Base-by-base conservation (phyloP, 1,140 invertebrate genomes). In the Episyrphus balteatus region DNA sequence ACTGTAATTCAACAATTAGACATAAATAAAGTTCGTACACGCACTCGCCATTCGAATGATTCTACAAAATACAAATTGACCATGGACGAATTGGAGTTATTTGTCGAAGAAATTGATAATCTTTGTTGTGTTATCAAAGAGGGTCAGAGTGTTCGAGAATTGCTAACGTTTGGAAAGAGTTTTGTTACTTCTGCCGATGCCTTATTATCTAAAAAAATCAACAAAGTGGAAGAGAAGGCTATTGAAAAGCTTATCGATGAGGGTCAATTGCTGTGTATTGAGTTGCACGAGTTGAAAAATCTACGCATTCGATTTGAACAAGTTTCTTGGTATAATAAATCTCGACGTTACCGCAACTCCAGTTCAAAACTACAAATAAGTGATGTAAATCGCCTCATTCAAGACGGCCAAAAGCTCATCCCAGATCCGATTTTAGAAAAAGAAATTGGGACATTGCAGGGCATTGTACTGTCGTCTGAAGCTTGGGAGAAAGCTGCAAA, bases 121-220 rank as follows among this genome's bases (percentile, higher is more conserved):
- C 68, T 92, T 36, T 82, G 83, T n/a, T 91, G 88, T 62, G 79
- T 82, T 51, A 74, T 92, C 19, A 82, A 84, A 44, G 88, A 92
- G 71, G 80, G 81, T 47, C 30, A 30, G 1, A 44, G 33, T 3
- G 49, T 51, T 6, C 40, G 45, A 10, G 49, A 51, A 26, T 19
- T 51, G 9, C 41, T 41, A 34, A 17, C 19, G 68, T 50, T 70
- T 76, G 13, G 80, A 91, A 18, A 86, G 86, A 60, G 84, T 80
- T 54, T 77, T 86, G 46, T 58, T 83, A 1, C 73, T 80, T 45
- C 77, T 75, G 53, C 76, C 74, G 0, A 69, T 68, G 9, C 71
- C 73, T 41, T 76, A 13, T 48, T 77, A 13, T 61, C 88, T 12
- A 73, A 59, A 56, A 73, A 62, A 62, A 73, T 68, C 68, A 79